Evolutionary conservation across 2,113 vertebrate genomes (phyloP).

Genomic region (Pachyramphus minor): DNA sequence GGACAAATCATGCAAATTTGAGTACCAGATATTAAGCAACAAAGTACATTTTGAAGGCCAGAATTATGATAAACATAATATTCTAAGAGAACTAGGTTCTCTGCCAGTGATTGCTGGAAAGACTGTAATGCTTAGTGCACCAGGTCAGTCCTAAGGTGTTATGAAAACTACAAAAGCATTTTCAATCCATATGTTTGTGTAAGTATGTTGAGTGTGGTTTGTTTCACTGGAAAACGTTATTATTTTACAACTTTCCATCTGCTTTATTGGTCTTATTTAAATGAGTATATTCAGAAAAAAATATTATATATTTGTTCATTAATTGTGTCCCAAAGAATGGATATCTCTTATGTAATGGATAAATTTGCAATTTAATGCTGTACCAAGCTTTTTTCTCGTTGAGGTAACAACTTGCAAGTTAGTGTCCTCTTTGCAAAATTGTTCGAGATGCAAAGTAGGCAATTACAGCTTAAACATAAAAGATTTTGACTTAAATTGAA

Average conservation of each 20-base stretch:
- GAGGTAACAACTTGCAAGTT: background rate
- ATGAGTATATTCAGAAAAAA: background rate
- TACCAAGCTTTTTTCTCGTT: background rate
- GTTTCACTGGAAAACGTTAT: background rate
- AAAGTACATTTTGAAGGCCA: background rate
- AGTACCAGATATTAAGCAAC: background rate
- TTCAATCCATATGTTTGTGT: background rate
- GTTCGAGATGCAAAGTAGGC: background rate
- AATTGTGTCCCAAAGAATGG: background rate
- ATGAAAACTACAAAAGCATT: background rate
- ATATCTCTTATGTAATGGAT: background rate
- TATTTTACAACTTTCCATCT: background rate
- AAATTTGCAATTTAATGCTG: background rate
- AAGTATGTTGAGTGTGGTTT: background rate
- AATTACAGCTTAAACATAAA: background rate
- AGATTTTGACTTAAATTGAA: background rate
- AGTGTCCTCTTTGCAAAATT: background rate
- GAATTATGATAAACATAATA: background rate
- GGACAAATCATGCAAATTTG: background rate
- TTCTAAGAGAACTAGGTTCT: background rate
- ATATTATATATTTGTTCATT: background rate
- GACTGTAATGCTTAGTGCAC: background rate
- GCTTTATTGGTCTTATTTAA: background rate
- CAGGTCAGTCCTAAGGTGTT: background rate
- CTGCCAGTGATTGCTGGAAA: background rate